Percentiles rank a stretch among this genome's conserved stretches.
Evolutionary conservation across 2,888 invertebrate species (phyloP).

Genomic region (Diadegma fenestrale): DNA sequence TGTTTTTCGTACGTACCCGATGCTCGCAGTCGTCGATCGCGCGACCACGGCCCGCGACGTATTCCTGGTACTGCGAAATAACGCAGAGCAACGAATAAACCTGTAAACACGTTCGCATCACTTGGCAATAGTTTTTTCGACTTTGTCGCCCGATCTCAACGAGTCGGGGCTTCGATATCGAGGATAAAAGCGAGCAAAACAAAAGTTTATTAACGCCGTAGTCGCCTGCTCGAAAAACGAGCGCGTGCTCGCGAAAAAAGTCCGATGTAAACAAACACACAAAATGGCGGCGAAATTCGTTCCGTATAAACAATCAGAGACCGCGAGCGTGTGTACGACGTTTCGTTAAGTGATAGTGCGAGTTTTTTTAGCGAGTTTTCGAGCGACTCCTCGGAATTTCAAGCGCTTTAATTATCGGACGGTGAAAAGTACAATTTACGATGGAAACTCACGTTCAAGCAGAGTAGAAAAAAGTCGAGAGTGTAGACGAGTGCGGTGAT

Average conservation of each 20-base stretch:
- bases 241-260: not conserved
- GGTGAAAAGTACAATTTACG: not conserved
- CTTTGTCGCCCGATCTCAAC: not conserved
- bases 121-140: conserved; percentile 2
- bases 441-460: conserved; percentile 90
- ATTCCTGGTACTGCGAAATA: conserved; percentile 94
- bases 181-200: not conserved
- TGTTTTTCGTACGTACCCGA: conserved; percentile 84
- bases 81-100: conserved; percentile 93
- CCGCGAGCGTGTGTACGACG: not conserved
- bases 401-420: not conserved
- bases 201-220: not conserved
- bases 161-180: no score
- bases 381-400: not conserved
- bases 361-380: not conserved
- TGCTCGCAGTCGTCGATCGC: conserved; percentile 89
- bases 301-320: not conserved
- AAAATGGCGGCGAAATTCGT: not conserved
- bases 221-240: not conserved
- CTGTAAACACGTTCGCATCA: conserved; percentile 85
- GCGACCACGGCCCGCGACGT: conserved; percentile 90
- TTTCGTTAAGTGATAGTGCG: not conserved
- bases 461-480: conserved; percentile 91
- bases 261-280: not conserved
- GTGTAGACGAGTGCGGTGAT: conserved; percentile 91